Base-by-base conservation (phyloP, 2,113 vertebrate genomes). In the Pholis gunnellus region DNA sequence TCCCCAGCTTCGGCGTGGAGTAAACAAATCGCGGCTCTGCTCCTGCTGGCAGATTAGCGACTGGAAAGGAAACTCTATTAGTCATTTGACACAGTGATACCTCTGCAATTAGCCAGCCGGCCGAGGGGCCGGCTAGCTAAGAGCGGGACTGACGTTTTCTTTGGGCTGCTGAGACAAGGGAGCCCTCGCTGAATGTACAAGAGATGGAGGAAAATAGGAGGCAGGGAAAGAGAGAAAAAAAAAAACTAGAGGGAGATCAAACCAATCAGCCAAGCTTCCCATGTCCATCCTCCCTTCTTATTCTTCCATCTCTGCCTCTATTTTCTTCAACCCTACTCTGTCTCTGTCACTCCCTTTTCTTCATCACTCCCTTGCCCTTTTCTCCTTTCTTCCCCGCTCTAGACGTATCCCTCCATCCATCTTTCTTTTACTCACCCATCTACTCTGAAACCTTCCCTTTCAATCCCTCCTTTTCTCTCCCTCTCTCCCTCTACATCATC, bases 11-110 rank as follows among this genome's bases (percentile, higher is more conserved):
- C 17, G 15, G 65, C 42, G 64, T 29, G 72, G 78, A 86, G 92
- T 92, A 93, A 93, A 93, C 91, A 93, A 93, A 91, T 90, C 36
- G 42, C 22, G 76, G 86, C 86, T 78, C 82, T 52, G 85, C 85
- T 90, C 84, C 87, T 85, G 87, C 82, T 88, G 84, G 88, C 88
- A 92, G 89, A 91, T 91, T 85, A 93, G 91, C 50, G 76, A 75
- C 18, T 63, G 88, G 72, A 84, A 91, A 69, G 83, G 88, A 91
- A 92, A 92, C 84, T 91, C 87, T 86, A 92, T 91, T 93, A 89
- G 89, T 88, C 88, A 90, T 92, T 89, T 93, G 89, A 92, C 89
- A 91, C 84, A 90, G 88, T 86, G 87, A 92, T 91, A 92, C 89
- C 88, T 82, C 84, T 48, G 88, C 91, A 91, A 93, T 94, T 93